Conservation (phyloP, 2,888 invertebrate species). For the Spodoptera exigua region DNA sequence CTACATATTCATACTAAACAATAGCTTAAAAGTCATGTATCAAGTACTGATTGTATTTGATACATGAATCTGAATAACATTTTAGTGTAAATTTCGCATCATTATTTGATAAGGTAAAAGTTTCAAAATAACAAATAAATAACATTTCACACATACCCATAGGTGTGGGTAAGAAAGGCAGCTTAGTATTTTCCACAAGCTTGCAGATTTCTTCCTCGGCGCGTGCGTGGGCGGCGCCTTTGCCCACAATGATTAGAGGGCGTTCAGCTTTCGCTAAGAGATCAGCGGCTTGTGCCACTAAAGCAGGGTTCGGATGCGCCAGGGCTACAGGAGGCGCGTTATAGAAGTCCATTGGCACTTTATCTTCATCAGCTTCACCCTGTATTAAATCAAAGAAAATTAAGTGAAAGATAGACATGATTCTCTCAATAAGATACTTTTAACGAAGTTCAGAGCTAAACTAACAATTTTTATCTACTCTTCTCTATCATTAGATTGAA, state of each 20-base stretch:
- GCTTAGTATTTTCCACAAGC: constrained; percentile 91
- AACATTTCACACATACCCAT: constrained; percentile 91
- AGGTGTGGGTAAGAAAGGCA: constrained; percentile 98
- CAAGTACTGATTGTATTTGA: too few relatives aligned
- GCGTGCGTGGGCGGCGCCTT: constrained; percentile 95
- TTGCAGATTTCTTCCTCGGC: constrained; percentile 93
- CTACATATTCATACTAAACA: too few relatives aligned
- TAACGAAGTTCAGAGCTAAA: too few relatives aligned
- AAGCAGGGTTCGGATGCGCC: constrained; percentile 91
- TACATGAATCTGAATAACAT: too few relatives aligned
- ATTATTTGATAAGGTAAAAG: neutral
- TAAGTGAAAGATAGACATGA: neutral
- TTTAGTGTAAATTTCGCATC: too few relatives aligned
- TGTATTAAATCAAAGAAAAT: constrained; percentile 42
- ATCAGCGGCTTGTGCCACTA: constrained; percentile 92
- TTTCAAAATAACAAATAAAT: neutral
- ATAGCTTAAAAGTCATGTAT: too few relatives aligned
- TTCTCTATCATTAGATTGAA: too few relatives aligned
- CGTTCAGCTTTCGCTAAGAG: constrained; percentile 92
- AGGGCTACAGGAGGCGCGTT: constrained; percentile 90
- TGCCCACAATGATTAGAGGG: constrained; percentile 97
- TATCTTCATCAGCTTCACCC: constrained; percentile 81
- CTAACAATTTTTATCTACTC: too few relatives aligned
- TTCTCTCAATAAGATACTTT: too few relatives aligned
- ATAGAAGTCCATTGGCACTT: constrained; percentile 83